These are phyloP conservation scores for Dipodomys spectabilis DNA, from an alignment of 2,113 vertebrate species.

Conservation along the genomic window DNA sequence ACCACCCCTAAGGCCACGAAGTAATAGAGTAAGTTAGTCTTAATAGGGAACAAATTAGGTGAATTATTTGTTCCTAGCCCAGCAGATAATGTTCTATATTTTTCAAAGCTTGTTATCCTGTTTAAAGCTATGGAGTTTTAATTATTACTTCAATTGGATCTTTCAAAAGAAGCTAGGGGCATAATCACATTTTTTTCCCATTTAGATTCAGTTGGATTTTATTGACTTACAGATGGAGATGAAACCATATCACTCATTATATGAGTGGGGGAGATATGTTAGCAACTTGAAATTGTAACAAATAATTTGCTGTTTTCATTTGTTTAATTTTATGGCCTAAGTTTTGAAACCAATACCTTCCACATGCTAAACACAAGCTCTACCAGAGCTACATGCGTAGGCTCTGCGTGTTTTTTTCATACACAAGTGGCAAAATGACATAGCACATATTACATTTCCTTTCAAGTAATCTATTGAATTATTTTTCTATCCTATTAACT, in stretches of 20 bases:
- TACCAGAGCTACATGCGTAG: neutral
- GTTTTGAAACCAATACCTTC: neutral
- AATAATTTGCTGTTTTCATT: neutral
- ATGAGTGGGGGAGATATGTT: neutral
- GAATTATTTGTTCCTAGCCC: conserved; percentile 70
- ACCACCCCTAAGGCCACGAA: conserved; percentile 40
- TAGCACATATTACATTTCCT: neutral
- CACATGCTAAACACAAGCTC: neutral
- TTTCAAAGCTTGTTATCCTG: conserved; percentile 77
- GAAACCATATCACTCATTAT: neutral
- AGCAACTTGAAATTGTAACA: neutral
- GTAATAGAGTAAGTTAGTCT: conserved; percentile 69
- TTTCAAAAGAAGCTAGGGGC: conserved; percentile 28
- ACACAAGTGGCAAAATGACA: neutral
- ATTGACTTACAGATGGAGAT: neutral
- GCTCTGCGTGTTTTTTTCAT: neutral
- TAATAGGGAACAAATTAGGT: conserved; percentile 77
- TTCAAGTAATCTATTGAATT: neutral
- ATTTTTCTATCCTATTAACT: conserved; percentile 15
- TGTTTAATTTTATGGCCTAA: neutral
- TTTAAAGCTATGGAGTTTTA: conserved; percentile 73
- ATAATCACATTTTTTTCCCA: conserved; percentile 44
- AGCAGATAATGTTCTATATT: conserved; percentile 69
- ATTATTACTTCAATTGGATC: conserved; percentile 66
- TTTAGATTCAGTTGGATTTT: neutral